Evolutionary conservation across 53 echinoderm and acorn worm genomes (phyloP).

Genomic region (Mesocentrotus franciscanus): DNA sequence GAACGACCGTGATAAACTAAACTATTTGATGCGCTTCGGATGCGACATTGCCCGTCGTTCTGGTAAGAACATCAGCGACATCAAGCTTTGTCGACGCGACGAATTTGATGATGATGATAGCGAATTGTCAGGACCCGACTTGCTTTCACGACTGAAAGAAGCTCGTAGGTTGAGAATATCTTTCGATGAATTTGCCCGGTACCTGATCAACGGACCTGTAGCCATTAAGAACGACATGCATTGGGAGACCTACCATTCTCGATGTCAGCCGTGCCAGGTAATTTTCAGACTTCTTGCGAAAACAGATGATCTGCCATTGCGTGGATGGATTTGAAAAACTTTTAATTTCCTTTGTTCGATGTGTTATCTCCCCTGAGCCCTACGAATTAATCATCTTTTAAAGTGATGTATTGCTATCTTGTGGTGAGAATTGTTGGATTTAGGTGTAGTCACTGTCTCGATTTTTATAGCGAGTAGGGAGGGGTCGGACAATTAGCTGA

Average conservation of each 20-base stretch:
- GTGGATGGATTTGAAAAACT: not conserved
- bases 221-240: conserved; percentile 76
- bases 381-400: no score
- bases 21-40: conserved; percentile 59
- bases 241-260: conserved; percentile 83
- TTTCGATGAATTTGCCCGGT: conserved; percentile 75
- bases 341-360: not conserved
- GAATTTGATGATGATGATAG: not conserved
- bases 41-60: conserved; percentile 57
- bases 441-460: no score
- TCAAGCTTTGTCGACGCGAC: conserved; percentile 14
- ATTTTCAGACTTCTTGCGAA: not conserved
- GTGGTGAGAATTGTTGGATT: no score
- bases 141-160: conserved; percentile 10
- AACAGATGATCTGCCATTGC: not conserved
- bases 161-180: conserved; percentile 7
- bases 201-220: conserved; percentile 63
- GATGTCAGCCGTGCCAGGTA: conserved; percentile 80
- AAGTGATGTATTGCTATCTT: no score
- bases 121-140: not conserved
- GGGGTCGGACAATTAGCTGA: no score
- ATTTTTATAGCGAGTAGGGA: no score
- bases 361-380: not conserved
- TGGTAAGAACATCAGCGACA: conserved; percentile 21
- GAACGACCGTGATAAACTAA: conserved; percentile 38